Base-by-base conservation (phyloP, 1,140 invertebrate genomes). In the Leguminivora glycinivorella region DNA sequence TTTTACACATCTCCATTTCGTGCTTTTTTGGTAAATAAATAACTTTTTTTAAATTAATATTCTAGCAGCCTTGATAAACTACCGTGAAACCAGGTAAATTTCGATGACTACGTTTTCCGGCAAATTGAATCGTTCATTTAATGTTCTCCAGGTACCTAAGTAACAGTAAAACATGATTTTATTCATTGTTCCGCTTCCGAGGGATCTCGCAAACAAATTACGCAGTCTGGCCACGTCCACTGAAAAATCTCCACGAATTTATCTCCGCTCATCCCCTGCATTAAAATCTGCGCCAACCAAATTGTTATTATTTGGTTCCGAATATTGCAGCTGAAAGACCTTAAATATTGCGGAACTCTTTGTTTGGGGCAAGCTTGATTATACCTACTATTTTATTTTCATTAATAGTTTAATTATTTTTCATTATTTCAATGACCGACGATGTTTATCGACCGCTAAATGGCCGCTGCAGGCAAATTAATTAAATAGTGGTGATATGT, bases 231-330 rank as follows among this genome's bases (percentile, higher is more conserved):
- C 40, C 70, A 72, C 80, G 81, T 82, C 70, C 74, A 72, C 63
- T 80, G 81, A 84, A 84, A 84, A 83, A 83, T 84, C 75, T 80
- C 73, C 68, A 74, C 75, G 80, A 83, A 84, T 84, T 83, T 80
- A 84, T 84, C 79, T 75, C 69, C 74, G 75, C 73, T 77, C 78
- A 78, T 77, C 72, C 72, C 69, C 63, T 14, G 72, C 76, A 78
- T 82, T 80, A 78, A 77, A 79, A 80, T 78, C 73, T 76, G 68
- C 72, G 70, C 69, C 69, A 75, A 71, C 72, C 72, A 74, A 81
- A 80, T 79, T 72, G 77, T 75, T 82, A 75, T 80, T 79, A 79
- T 77, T 81, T 77, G 72, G n/a, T 67, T 63, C 58, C 14, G 26
- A 63, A 63, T 63, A 29, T 29, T 63, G 58, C 58, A 63, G 29